Conservation (phyloP, 2,113 vertebrate genomes). For the Talpa occidentalis region DNA sequence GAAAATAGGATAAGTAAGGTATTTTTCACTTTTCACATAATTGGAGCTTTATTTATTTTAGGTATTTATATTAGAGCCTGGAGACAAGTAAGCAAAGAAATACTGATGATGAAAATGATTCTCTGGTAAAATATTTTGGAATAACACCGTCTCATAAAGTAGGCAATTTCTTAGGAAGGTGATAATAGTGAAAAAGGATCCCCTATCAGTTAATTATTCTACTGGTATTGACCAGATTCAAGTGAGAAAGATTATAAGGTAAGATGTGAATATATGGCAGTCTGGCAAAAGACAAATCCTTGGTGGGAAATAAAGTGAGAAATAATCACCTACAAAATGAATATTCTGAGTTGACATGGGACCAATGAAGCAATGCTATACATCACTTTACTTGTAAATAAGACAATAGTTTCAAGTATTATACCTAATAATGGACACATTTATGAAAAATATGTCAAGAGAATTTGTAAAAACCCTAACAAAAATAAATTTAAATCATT, state of each 20-base stretch:
- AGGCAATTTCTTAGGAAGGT: not conserved
- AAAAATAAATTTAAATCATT: not conserved
- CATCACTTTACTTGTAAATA: slow-evolving; percentile 26
- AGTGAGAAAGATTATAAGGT: slow-evolving; percentile 12
- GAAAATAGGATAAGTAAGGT: slow-evolving; percentile 24
- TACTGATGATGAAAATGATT: not conserved
- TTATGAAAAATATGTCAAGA: not conserved
- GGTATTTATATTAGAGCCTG: not conserved
- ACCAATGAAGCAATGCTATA: not conserved
- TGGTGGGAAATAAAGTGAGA: not conserved
- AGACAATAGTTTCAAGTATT: not conserved
- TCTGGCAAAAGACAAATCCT: slow-evolving; percentile 23
- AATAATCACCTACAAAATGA: slow-evolving; percentile 25
- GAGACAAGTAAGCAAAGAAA: slow-evolving; percentile 43
- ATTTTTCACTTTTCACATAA: slow-evolving; percentile 55
- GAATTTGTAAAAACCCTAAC: not conserved
- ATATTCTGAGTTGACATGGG: slow-evolving; percentile 16
- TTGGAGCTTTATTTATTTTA: slow-evolving; percentile 38
- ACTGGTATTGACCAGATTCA: not conserved
- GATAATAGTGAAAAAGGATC: slow-evolving; percentile 19
- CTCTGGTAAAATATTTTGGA: slow-evolving; percentile 10
- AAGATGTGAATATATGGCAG: not conserved
- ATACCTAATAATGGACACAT: not conserved
- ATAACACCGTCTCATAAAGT: not conserved
- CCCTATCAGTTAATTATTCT: not conserved